Percentiles rank a stretch among this genome's conserved stretches.
phyloP scores from a whole-genome alignment of 2,113 vertebrate species.

The Cnemophilus loriae region DNA sequence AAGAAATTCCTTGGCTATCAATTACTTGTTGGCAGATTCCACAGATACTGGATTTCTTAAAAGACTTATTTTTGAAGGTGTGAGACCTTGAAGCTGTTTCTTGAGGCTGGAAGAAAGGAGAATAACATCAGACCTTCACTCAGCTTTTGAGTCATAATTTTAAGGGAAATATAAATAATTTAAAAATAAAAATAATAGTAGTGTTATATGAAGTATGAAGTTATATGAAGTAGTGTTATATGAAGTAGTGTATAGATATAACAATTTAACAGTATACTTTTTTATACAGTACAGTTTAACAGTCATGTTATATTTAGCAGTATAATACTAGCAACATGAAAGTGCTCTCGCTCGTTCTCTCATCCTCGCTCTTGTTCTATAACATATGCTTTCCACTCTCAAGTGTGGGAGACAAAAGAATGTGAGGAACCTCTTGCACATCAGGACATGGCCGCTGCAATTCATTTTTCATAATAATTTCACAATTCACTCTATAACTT shows the following conservation, averaged over 20 bases:
- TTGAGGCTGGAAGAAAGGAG: slow-evolving; percentile 56
- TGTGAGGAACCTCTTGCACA: not conserved
- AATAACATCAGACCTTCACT: not conserved
- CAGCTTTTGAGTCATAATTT: not conserved
- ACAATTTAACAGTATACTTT: not conserved
- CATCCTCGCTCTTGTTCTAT: not conserved
- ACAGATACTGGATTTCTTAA: slow-evolving; percentile 61
- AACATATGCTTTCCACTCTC: not conserved
- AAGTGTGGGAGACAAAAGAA: not conserved
- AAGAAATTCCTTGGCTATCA: slow-evolving; percentile 53
- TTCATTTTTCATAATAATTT: not conserved
- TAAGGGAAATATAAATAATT: not conserved
- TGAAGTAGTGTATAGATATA: not conserved
- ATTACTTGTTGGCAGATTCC: slow-evolving; percentile 64
- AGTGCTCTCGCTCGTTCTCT: rapidly evolving
- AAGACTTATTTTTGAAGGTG: slow-evolving; percentile 69
- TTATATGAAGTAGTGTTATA: not conserved
- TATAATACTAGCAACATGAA: not conserved
- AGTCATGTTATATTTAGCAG: not conserved
- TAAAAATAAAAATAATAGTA: not conserved
- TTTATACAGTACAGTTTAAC: not conserved
- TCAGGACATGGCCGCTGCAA: not conserved
- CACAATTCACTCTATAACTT: not conserved
- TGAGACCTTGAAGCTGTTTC: slow-evolving; percentile 49
- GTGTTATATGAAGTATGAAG: too few species aligned